Evolutionary conservation across 2,797 vertebrate genomes (phyloP), one percentile per base, ranked within the genome.

Genomic region (Holocentrus rufus): DNA sequence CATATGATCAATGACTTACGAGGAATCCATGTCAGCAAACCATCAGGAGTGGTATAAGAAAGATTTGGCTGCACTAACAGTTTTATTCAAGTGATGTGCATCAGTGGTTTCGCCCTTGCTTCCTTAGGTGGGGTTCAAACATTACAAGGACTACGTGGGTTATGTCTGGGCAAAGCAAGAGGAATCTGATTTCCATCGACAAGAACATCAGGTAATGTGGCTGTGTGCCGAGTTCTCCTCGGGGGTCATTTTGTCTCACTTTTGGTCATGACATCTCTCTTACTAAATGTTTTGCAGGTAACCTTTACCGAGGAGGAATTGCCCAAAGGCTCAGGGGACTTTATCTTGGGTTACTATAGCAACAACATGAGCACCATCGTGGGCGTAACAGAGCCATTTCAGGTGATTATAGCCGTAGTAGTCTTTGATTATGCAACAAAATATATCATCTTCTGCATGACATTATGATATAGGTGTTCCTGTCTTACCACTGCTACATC

Each of bases 91-190:
- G 53, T 30, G 10, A 13, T 63, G 18, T 44, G 5, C 23, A 17
- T 50, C 20, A 56, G 9, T 67, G 5, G 47, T 68, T 60, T 56
- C 74, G 46, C 55, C 64, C 10, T 17, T 82, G 22, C 18, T 59
- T 18, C 18, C 34, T 4, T 80, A 99, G 98, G 98, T 99, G 89
- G 97, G 98, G 20, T 99, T 99, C 89, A 96, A 96, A 74, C 97
- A 99, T 84, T 96, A 95, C 79, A 99, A 99, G 83, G 98, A 99
- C 88, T 99, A 99, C 0, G 95, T 98, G 66, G 94, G 95, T 10
- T 99, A 99, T 0, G 93, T 97, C 49, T 99, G 98, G 98, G 96
- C 96, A 87, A 97, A 97, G 77, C 95, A 97, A 0, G 98, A 99
- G 63, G 97, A 99, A 2, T 82, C 92, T 0, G 96, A 98, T 8